phyloP scores from a whole-genome alignment of 1,140 invertebrate species.

The Drosophila navojoa region DNA sequence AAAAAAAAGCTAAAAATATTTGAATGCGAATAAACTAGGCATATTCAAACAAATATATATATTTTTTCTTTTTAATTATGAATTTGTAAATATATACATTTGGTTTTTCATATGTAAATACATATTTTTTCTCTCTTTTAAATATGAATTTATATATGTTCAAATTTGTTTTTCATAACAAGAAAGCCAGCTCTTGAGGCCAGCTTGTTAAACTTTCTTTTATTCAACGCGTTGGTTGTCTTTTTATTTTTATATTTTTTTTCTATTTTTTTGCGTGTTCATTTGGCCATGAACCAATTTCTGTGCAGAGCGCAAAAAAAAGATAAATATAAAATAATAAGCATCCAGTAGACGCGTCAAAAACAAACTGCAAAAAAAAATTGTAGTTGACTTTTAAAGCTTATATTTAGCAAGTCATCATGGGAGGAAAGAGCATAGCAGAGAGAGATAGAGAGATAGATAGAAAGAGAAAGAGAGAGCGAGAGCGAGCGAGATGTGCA shows the following conservation, averaged over 20 bases:
- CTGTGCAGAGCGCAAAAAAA: conserved; percentile 34
- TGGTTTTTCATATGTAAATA: background rate
- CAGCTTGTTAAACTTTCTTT: conserved; percentile 41
- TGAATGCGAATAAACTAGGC: background rate
- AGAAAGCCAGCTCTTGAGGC: conserved; percentile 18
- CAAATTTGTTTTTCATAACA: conserved; percentile 1
- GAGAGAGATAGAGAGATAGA: conserved; percentile 1
- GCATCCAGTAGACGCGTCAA: conserved; percentile 29
- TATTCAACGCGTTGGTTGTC: conserved; percentile 9
- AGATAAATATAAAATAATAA: conserved; percentile 25
- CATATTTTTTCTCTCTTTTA: too few species aligned
- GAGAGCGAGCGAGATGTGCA: background rate
- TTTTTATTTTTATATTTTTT: background rate
- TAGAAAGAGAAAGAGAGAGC: conserved; percentile 14
- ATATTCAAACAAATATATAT: background rate
- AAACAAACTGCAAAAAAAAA: conserved; percentile 16
- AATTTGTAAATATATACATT: background rate
- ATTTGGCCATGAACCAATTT: conserved; percentile 58
- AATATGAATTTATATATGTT: too few species aligned
- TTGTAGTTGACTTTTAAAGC: background rate
- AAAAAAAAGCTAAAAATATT: too few species aligned
- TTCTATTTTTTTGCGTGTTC: conserved; percentile 14
- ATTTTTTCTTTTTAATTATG: too few species aligned
- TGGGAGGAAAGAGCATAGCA: conserved; percentile 37
- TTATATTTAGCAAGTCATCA: conserved; percentile 55